Evolutionary conservation across 1,140 invertebrate species (phyloP), one percentile per base, ranked within the genome.

Genomic region (Scaptomyza montana): DNA sequence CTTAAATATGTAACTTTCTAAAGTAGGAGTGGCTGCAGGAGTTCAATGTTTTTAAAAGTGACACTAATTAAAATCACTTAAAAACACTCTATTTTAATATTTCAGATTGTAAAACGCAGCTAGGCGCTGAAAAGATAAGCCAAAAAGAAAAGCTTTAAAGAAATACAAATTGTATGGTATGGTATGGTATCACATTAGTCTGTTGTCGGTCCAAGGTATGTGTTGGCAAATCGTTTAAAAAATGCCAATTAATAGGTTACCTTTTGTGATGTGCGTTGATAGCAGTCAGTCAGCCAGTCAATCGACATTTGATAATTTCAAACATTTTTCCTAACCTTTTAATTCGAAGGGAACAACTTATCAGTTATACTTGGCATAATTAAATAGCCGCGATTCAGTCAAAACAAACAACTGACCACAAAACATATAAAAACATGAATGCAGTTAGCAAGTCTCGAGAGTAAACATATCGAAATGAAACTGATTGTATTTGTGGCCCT

Each of bases 1-100:
- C n/a, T n/a, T n/a, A n/a, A 9, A 45, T 13, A 5, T 39, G 55
- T 57, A 12, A 57, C 13, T 50, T 57, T 25, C 21, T n/a, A 30
- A 30, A 12, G 2, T 3, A 45, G 8, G 28, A 57, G 19, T 43
- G 19, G 28, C 5, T 19, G 3, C 12, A 45, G 9, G 21, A 57
- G 19, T 28, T 30, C 30, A 30, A 30, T 55, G 33, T 41, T 41
- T 7, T 50, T 19, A 10, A 53, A 3, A 63, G 51, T 63, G 50
- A 30, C 60, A 70, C 21, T 54, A 49, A 50, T 30, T 56, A n/a
- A 16, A 45, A 56, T 41, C 33, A 43, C 33, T 64, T 30, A 30
- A 19, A 66, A 59, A 59, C 53, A 54, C 39, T 72, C 59, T 66
- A 72, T 66, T 66, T 66, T 66, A 59, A 66, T 66, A 59, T 47